Base-by-base conservation (phyloP, 2,888 invertebrate species). In the Drosophila picticornis region DNA sequence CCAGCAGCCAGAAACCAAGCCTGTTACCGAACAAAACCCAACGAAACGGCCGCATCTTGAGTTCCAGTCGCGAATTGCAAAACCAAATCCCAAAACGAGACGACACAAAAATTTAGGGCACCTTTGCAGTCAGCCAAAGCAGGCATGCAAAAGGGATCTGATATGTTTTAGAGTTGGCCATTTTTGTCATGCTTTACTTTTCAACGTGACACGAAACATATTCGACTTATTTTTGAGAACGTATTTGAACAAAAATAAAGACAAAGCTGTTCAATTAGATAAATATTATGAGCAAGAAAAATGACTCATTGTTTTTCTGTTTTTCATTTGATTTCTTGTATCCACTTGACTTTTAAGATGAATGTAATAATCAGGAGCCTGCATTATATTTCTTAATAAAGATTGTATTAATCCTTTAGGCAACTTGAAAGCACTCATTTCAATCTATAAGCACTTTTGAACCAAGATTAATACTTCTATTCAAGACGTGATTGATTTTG, bases 91-190 rank as follows among this genome's bases (percentile, higher is more conserved):
- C 51, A 55, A 62, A 55, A 38, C 60, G 32, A 32, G 40, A 55
- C 74, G 77, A 70, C 84, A 75, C 76, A 72, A 75, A 73, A 83
- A 82, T 83, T 83, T 80, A 84, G 75, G 80, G 84, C 74, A 69
- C 76, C 72, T 80, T 73, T 71, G 75, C 65, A 66, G 73, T 77
- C 75, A 70, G 81, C 69, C 3, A 56, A 73, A 29, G 40, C 62
- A 27, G 25, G 25, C 27, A 13, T 38, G 38, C 38, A 70, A 48
- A 55, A 25, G 25, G n/a, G 25, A 46, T n/a, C 29, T 36, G 48
- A 53, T n/a, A 25, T 43, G 43, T 43, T 31, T 57, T 38, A n/a
- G 40, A 22, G 57, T 16, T 43, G 57, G 31, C n/a, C 7, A 16
- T 16, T 46, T 46, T 46, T 25, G 16, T 16, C 31, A 31, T 31